Base-by-base conservation (phyloP, 2,113 vertebrate genomes). In the Colaptes auratus region DNA sequence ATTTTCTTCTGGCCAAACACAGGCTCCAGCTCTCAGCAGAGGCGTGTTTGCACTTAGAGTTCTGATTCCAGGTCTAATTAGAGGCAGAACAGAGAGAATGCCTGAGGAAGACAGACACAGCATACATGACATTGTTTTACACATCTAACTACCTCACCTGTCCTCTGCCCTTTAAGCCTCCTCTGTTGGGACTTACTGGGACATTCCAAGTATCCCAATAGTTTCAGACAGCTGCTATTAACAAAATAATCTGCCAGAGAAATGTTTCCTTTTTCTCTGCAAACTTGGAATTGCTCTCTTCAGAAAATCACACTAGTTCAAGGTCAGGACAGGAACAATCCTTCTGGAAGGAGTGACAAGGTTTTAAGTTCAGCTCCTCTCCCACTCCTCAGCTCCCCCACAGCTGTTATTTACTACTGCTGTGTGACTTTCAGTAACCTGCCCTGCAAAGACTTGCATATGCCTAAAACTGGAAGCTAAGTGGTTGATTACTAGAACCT, bases 321-420 rank as follows among this genome's bases (percentile, higher is more conserved):
- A 94, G 82, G 81, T 70, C 93, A 96, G 81, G 66, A 89, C 73
- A 80, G n/a, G 93, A 95, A 82, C 36, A 90, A 88, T 82, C 56
- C 82, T 53, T 90, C 79, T 67, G 86, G 73, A 95, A 94, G 44
- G 69, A 95, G 58, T 74, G 75, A 90, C 60, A 92, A 86, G 58
- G 83, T 92, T 91, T 86, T 88, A 92, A 92, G 61, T 72, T 53
- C 82, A 86, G 21, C 58, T 75, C 48, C 64, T 88, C 56, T 86
- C 76, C 76, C 72, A 88, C 76, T 95, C 52, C 53, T 93, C 33
- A 61, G 33, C 50, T 93, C 24, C n/a, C 39, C 35, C 55, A 50
- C 85, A 94, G 79, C 82, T 97, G 91, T 93, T 96, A 91, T 90
- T 95, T 97, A 95, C 86, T 93, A 56, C 50, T 72, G 58, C 50